Evolutionary conservation across 2,888 invertebrate genomes (phyloP).

Genomic region (Neoaliturus tenellus): DNA sequence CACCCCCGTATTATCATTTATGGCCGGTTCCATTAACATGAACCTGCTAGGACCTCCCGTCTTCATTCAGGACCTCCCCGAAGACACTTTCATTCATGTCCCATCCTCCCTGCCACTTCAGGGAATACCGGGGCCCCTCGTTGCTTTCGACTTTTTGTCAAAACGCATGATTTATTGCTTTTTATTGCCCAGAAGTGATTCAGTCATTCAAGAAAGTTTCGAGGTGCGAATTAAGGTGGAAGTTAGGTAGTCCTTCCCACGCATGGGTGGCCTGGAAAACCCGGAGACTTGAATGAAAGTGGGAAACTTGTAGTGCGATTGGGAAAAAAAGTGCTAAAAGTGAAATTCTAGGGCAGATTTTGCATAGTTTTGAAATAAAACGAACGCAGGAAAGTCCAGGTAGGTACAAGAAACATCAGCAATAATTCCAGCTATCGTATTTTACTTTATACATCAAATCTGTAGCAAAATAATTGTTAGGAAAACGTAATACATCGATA

Average conservation of each 20-base stretch:
- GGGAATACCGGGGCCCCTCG: neutral
- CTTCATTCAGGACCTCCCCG: neutral
- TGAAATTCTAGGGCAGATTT: no score
- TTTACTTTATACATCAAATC: no score
- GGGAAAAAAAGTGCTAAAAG: neutral
- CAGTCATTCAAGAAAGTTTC: neutral
- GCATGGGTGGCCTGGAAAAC: neutral
- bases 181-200: neutral
- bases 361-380: conserved; percentile 9
- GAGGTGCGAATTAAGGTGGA: neutral
- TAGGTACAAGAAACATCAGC: no score
- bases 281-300: neutral
- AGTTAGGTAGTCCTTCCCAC: neutral
- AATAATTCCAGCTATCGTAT: no score
- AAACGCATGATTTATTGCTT: neutral
- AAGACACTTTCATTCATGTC: neutral
- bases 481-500: no score
- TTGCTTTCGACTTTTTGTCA: neutral
- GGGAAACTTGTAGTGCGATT: neutral
- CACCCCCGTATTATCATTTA: conserved; percentile 1
- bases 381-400: no score
- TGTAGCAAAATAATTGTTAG: no score
- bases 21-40: conserved; percentile 29
- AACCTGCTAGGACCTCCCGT: conserved; percentile 22
- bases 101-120: neutral